Percentiles rank a stretch among this genome's conserved stretches.
phyloP scores from a whole-genome alignment of 2,113 vertebrate species.

The human (Homo sapiens) region DNA sequence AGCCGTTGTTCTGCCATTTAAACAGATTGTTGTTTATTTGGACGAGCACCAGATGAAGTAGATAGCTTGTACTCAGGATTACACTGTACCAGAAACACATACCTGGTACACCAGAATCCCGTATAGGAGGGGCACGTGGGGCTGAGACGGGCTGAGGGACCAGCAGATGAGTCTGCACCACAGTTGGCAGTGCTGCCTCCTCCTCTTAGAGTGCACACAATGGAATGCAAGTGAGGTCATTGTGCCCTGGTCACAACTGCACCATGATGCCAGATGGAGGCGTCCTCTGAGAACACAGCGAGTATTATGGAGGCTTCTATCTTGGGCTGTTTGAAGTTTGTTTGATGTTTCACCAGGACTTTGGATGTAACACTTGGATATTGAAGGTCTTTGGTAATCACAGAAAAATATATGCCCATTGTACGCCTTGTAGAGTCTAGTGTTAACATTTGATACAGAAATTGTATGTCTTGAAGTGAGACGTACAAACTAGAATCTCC shows the following conservation, averaged over 20 bases:
- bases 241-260: neutral
- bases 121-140: neutral
- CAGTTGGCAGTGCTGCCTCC: fast-evolving
- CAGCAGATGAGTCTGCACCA: neutral
- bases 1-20: neutral
- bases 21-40: neutral
- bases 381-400: neutral
- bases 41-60: neutral
- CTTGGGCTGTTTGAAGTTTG: neutral
- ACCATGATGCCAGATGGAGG: neutral
- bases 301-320: neutral
- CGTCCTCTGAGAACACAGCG: neutral
- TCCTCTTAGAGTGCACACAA: neutral
- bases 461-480: neutral
- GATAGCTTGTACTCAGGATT: neutral
- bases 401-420: neutral
- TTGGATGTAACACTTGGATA: neutral
- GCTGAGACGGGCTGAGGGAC: neutral
- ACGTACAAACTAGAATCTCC: neutral
- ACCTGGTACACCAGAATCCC: neutral
- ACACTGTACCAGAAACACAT: neutral
- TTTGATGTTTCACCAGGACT: neutral
- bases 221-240: neutral
- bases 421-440: neutral
- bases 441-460: conserved; percentile 1